phyloP scores from a whole-genome alignment of 2,888 invertebrate species.

The Meganola albula region DNA sequence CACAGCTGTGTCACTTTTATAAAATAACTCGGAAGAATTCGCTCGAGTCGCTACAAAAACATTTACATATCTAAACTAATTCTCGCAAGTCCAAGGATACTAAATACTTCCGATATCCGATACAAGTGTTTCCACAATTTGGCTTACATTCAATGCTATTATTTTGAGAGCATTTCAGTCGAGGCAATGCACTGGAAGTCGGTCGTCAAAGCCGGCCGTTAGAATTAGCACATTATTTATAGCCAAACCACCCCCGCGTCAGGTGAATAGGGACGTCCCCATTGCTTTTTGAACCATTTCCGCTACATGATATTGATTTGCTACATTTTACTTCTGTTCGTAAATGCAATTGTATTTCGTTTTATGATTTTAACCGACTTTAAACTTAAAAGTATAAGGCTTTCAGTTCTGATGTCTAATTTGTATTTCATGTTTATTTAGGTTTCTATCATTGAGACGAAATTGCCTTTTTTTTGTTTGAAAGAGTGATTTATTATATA shows the following conservation, averaged over 20 bases:
- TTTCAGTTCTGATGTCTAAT: too few species aligned
- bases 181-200: conserved; percentile 46
- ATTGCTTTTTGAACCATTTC: conserved; percentile 30
- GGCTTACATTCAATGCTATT: conserved; percentile 24
- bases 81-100: conserved; percentile 9
- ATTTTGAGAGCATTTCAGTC: conserved; percentile 30
- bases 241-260: conserved; percentile 42
- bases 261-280: conserved; percentile 36
- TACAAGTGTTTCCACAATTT: conserved; percentile 22
- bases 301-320: conserved; percentile 28
- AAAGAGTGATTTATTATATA: too few species aligned
- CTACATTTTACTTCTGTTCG: conserved; percentile 23
- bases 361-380: conserved; percentile 4
- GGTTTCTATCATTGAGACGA: too few species aligned
- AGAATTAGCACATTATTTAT: conserved; percentile 61
- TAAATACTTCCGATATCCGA: conserved; percentile 28
- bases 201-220: conserved; percentile 45
- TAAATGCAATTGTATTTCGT: conserved; percentile 10
- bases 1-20: too few species aligned
- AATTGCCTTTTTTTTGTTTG: too few species aligned
- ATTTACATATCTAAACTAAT: too few species aligned
- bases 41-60: too few species aligned
- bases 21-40: too few species aligned
- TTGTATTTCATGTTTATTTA: too few species aligned
- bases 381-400: too few species aligned